These are phyloP conservation scores for Charadrius vociferus DNA, from an alignment of 2,113 vertebrate species.

Conservation along the genomic window DNA sequence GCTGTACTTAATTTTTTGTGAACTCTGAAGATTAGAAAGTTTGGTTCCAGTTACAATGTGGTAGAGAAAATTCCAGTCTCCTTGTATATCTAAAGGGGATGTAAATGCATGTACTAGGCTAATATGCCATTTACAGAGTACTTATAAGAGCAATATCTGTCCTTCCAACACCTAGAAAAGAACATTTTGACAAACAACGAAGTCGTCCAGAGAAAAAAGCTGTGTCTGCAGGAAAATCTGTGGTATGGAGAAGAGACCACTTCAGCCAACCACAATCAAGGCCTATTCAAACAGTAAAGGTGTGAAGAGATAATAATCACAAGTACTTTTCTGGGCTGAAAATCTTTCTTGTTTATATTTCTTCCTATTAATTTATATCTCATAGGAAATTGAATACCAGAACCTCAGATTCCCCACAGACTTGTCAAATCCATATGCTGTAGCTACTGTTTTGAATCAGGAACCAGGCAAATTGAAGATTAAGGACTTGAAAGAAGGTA, in stretches of 20 bases:
- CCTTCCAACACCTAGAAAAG: conserved; percentile 62
- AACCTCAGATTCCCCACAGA: conserved; percentile 72
- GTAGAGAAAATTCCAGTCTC: neutral
- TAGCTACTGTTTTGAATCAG: conserved; percentile 87
- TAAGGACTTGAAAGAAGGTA: conserved; percentile 85
- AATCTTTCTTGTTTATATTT: neutral
- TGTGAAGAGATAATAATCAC: neutral
- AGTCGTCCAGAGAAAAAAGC: conserved; percentile 28
- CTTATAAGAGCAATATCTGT: conserved; percentile 10
- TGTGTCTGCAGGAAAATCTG: conserved; percentile 1
- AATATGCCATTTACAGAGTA: neutral
- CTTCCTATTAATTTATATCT: conserved; percentile 28
- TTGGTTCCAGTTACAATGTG: neutral
- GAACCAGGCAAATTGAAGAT: conserved; percentile 80
- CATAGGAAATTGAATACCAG: conserved; percentile 73
- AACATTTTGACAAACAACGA: conserved; percentile 51
- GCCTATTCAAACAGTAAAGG: conserved; percentile 56
- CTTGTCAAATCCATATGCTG: conserved; percentile 82
- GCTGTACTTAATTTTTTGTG: neutral
- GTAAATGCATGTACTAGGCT: neutral
- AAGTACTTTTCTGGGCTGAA: neutral
- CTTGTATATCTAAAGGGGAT: neutral
- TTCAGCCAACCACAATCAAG: neutral
- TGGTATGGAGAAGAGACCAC: neutral
- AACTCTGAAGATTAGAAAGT: neutral